These are phyloP conservation scores for Acanthurus lineatus DNA, from an alignment of 2,797 vertebrate species.

Conservation along the genomic window DNA sequence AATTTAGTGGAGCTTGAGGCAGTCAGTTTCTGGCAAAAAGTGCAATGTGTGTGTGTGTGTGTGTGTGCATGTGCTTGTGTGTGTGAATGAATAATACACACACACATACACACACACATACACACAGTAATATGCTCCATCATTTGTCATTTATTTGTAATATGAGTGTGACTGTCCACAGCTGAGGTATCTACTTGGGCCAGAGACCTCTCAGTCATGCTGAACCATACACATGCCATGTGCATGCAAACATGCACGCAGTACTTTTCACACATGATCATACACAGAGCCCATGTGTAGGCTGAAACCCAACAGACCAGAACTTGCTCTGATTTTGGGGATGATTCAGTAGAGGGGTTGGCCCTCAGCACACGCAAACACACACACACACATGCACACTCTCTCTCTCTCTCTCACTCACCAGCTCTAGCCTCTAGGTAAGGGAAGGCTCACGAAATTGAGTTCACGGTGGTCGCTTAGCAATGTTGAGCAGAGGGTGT, in stretches of 20 bases:
- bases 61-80: too few relatives aligned
- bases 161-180: conserved; percentile 79
- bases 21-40: too few relatives aligned
- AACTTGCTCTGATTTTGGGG: conserved; percentile 75
- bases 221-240: conserved; percentile 70
- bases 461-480: conserved; percentile 85
- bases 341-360: conserved; percentile 73
- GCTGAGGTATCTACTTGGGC: conserved; percentile 76
- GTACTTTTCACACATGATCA: conserved; percentile 54
- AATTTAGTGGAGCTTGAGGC: too few relatives aligned
- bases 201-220: conserved; percentile 71
- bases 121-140: conserved; percentile 52
- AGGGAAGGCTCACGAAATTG: conserved; percentile 83
- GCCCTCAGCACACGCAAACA: conserved; percentile 38
- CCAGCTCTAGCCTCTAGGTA: conserved; percentile 74
- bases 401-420: conserved; percentile 26
- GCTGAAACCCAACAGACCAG: conserved; percentile 69
- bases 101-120: conserved; percentile 6
- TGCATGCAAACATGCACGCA: conserved; percentile 53
- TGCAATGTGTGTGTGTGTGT: too few relatives aligned
- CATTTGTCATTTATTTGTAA: conserved; percentile 78
- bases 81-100: background rate
- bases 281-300: conserved; percentile 51
- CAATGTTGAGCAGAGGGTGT: conserved; percentile 83
- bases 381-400: conserved; percentile 10